phyloP scores from a whole-genome alignment of 2,797 vertebrate genomes.

The Lepidocolaptes lacrymiger region DNA sequence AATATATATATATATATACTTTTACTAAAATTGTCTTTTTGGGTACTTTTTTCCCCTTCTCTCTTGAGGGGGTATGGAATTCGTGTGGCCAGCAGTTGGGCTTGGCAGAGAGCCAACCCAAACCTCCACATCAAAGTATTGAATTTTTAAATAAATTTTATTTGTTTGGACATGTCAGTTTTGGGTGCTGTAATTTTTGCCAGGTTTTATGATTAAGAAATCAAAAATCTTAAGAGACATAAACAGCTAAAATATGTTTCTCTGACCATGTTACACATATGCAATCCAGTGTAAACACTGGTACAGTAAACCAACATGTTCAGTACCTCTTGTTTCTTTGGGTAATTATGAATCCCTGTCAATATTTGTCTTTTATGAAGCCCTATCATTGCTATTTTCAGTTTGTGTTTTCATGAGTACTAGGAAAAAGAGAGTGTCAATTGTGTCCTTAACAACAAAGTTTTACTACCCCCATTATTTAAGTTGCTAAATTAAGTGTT shows the following conservation, averaged over 20 bases:
- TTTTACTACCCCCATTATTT: neutral
- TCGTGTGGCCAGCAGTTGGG: too few species aligned
- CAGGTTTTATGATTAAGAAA: neutral
- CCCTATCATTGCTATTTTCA: neutral
- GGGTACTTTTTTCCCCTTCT: too few species aligned
- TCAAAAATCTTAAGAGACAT: neutral
- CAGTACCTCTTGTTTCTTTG: neutral
- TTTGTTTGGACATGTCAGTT: neutral
- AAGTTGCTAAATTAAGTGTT: neutral
- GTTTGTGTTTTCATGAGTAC: neutral
- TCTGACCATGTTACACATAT: neutral
- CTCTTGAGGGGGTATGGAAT: too few species aligned
- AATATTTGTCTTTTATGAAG: neutral
- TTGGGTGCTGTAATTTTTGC: neutral
- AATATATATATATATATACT: too few species aligned
- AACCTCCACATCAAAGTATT: neutral
- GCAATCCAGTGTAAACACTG: neutral
- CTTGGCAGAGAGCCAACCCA: too few species aligned
- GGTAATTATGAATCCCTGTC: neutral
- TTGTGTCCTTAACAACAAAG: neutral
- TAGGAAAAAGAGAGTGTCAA: neutral
- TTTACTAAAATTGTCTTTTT: too few species aligned
- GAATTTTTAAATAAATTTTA: neutral
- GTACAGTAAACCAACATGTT: neutral
- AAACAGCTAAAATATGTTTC: neutral